A percentile compares a stretch with the other conserved stretches of the same genome.
Conservation (phyloP, 2,888 invertebrate genomes). For the Aphrophora alni region DNA sequence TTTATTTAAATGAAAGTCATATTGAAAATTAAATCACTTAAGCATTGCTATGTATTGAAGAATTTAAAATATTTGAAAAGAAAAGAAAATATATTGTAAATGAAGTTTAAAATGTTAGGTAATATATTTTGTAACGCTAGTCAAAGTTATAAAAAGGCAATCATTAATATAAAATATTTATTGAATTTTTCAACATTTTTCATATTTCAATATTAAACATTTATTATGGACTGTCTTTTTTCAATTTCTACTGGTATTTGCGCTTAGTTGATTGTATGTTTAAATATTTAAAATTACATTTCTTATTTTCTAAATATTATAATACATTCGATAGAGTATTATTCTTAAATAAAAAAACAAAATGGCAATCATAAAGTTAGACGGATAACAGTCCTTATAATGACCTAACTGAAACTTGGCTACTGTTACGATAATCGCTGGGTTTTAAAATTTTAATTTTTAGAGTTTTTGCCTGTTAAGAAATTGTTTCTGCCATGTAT, state of each 20-base stretch:
- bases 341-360: neutral
- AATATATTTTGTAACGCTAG: neutral
- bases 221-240: neutral
- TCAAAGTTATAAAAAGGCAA: neutral
- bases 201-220: neutral
- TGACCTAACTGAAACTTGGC: neutral
- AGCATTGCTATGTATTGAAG: neutral
- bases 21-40: neutral
- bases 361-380: slow-evolving; percentile 20
- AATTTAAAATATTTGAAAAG: neutral
- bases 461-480: neutral
- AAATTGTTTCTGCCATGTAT: neutral
- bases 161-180: neutral
- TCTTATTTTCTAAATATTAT: neutral
- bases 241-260: neutral
- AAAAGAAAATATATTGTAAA: neutral
- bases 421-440: neutral
- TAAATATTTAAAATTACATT: neutral
- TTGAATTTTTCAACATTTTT: neutral
- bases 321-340: slow-evolving; percentile 12
- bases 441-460: neutral
- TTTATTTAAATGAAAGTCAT: too few species aligned
- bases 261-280: neutral
- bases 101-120: neutral
- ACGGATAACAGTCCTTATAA: slow-evolving; percentile 48